phyloP scores from a whole-genome alignment of 2,113 vertebrate genomes.

The Xenopus borealis region DNA sequence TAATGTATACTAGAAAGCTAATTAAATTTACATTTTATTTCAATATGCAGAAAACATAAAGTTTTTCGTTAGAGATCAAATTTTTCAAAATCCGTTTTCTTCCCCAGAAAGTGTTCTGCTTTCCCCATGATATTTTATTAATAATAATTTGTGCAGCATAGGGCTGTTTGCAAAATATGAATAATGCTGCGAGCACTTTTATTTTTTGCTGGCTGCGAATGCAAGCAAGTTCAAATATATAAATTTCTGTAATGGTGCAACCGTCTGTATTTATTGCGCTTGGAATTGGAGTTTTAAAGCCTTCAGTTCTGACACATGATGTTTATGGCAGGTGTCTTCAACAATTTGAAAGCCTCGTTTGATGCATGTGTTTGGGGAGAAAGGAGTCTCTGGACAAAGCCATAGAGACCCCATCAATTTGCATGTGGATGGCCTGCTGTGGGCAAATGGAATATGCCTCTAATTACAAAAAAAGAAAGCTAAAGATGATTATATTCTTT shows the following conservation, averaged over 20 bases:
- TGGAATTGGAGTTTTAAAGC: background rate
- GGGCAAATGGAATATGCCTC: background rate
- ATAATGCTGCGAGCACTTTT: too few species aligned
- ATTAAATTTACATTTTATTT: too few species aligned
- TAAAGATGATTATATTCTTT: background rate
- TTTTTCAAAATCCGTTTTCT: too few species aligned
- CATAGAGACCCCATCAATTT: background rate
- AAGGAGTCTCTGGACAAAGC: background rate
- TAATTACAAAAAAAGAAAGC: background rate
- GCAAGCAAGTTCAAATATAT: background rate
- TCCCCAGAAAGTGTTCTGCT: too few species aligned
- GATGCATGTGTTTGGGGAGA: background rate
- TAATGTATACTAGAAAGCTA: too few species aligned
- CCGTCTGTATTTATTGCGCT: background rate
- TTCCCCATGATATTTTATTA: too few species aligned
- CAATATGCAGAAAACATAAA: too few species aligned
- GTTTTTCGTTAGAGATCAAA: background rate
- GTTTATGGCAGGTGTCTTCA: slow-evolving; percentile 7
- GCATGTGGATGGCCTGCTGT: background rate
- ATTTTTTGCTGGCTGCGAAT: background rate
- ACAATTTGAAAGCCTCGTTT: background rate
- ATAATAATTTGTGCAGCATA: too few species aligned
- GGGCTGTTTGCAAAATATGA: too few species aligned
- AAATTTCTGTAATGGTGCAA: background rate
- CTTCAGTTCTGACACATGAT: background rate